These are phyloP conservation scores for Aleiodes sp. DNA, from an alignment of 1,140 invertebrate genomes.

Conservation along the genomic window DNA sequence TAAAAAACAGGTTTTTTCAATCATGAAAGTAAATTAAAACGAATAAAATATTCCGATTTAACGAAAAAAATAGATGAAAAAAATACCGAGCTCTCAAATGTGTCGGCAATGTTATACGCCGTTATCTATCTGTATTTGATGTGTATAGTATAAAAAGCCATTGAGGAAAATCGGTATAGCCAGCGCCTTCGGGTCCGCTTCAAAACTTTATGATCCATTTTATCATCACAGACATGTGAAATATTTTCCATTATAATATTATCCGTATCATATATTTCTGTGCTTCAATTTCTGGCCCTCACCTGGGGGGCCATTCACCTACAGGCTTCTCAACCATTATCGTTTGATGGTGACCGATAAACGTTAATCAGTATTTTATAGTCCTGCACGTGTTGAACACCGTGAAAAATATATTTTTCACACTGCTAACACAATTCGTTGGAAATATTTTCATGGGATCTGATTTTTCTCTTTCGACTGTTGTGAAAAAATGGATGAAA, in stretches of 20 bases:
- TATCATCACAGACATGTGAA: slow-evolving; percentile 32
- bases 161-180: background rate
- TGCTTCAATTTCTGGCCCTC: slow-evolving; percentile 18
- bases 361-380: slow-evolving; percentile 21
- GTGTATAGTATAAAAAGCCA: slow-evolving; percentile 16
- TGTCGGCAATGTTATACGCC: background rate
- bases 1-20: no score
- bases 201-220: slow-evolving; percentile 30
- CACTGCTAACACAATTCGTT: background rate
- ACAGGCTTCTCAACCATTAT: slow-evolving; percentile 5
- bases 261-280: slow-evolving; percentile 30
- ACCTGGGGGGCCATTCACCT: slow-evolving; percentile 19
- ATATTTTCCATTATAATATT: slow-evolving; percentile 38
- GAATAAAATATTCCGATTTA: no score
- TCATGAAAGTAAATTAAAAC: no score
- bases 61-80: no score
- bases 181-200: slow-evolving; percentile 23
- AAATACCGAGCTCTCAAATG: background rate
- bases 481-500: no score
- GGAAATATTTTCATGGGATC: background rate
- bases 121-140: slow-evolving; percentile 5
- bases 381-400: slow-evolving; percentile 15
- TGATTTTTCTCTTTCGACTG: background rate
- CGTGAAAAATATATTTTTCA: background rate
- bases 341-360: slow-evolving; percentile 10